A percentile compares a stretch with the other conserved stretches of the same genome.
Conservation (phyloP, 2,797 vertebrate species). For the Meda fulgida region DNA sequence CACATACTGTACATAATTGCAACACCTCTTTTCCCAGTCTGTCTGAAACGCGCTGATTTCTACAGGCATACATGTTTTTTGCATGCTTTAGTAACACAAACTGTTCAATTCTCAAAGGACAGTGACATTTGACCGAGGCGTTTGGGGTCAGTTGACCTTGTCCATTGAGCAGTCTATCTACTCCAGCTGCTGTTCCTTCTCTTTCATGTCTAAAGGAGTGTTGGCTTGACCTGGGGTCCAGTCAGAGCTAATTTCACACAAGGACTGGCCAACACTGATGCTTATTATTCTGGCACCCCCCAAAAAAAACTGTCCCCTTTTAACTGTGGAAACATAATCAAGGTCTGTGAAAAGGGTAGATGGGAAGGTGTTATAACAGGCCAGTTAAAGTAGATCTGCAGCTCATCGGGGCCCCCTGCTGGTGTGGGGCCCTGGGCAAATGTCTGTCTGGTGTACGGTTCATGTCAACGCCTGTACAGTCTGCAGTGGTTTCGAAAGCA, state of each 20-base stretch:
- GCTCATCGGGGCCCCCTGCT: background rate
- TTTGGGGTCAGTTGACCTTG: conserved; percentile 54
- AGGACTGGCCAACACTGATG: background rate
- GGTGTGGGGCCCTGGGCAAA: background rate
- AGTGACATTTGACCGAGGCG: conserved; percentile 53
- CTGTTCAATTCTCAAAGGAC: conserved; percentile 8
- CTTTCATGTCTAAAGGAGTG: background rate
- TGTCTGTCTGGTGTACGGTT: background rate
- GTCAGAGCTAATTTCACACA: background rate
- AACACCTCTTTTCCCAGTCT: no score
- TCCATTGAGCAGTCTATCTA: background rate
- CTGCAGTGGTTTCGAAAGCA: background rate
- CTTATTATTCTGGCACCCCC: background rate
- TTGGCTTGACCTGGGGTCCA: background rate
- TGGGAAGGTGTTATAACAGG: background rate
- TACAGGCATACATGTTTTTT: background rate
- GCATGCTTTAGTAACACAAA: conserved; percentile 19
- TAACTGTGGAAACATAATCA: background rate
- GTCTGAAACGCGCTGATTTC: no score
- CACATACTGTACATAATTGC: no score
- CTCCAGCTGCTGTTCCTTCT: background rate
- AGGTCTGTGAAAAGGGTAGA: background rate
- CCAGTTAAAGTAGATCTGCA: background rate
- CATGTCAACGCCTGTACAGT: background rate
- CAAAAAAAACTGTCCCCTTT: no score